Conservation (phyloP, 1,140 invertebrate species). For the Tenebrio molitor region DNA sequence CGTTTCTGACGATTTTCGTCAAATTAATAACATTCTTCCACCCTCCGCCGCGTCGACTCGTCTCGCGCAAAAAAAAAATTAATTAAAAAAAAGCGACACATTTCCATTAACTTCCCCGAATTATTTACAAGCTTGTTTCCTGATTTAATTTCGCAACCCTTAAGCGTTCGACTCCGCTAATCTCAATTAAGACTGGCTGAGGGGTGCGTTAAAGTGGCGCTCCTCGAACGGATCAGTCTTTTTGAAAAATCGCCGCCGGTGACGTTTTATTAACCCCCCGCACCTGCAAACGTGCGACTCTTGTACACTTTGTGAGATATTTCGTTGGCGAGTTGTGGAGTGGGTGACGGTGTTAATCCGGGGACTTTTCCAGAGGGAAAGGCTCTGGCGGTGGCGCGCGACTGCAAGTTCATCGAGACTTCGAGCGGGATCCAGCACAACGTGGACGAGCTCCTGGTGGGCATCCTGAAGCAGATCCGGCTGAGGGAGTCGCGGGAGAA, state of each 20-base stretch:
- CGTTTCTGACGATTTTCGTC: slow-evolving; percentile 10
- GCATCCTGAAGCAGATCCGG: slow-evolving; percentile 88
- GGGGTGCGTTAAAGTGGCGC: not conserved
- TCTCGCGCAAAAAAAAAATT: not conserved
- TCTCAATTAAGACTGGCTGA: slow-evolving; percentile 1
- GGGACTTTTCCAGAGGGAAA: slow-evolving; percentile 84
- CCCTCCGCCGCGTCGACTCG: not conserved
- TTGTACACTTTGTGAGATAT: no score
- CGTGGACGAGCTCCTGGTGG: slow-evolving; percentile 91
- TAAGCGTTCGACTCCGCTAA: not conserved
- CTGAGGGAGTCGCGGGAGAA: slow-evolving; percentile 79
- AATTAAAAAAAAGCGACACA: slow-evolving; percentile 24
- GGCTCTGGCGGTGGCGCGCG: slow-evolving; percentile 84
- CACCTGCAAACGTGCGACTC: not conserved
- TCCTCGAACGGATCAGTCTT: no score
- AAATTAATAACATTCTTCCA: slow-evolving; percentile 20
- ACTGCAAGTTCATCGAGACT: slow-evolving; percentile 94
- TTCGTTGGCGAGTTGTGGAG: no score
- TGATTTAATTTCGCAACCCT: not conserved
- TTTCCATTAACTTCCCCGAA: not conserved
- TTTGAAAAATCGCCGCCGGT: no score
- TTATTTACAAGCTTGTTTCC: not conserved
- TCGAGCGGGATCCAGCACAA: slow-evolving; percentile 93
- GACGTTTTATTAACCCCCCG: no score
- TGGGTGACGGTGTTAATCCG: no score